phyloP scores from a whole-genome alignment of 2,888 invertebrate species.

The Selenia dentaria region DNA sequence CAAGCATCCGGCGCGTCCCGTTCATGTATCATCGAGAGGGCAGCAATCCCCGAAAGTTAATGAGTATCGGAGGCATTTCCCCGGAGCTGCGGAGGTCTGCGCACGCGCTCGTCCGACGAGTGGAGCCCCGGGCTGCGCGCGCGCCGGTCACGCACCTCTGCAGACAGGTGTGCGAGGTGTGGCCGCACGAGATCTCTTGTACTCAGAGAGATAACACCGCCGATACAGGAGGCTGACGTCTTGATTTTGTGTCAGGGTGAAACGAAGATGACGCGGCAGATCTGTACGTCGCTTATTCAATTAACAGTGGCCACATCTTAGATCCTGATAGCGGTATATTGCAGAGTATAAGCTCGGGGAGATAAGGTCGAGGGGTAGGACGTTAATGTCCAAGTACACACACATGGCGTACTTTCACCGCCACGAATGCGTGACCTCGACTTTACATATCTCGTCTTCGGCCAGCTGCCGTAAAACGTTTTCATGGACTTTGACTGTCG shows the following conservation, averaged over 20 bases:
- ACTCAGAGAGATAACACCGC: slow-evolving; percentile 44
- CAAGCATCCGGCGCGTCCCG: slow-evolving; percentile 71
- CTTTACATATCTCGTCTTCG: slow-evolving; percentile 46
- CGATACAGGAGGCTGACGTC: slow-evolving; percentile 57
- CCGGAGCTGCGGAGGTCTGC: slow-evolving; percentile 62
- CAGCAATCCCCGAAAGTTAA: slow-evolving; percentile 74
- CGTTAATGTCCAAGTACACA: slow-evolving; percentile 38
- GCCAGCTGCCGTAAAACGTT: slow-evolving; percentile 45
- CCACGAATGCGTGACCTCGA: slow-evolving; percentile 42
- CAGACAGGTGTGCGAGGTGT: slow-evolving; percentile 51
- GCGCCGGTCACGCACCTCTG: slow-evolving; percentile 51
- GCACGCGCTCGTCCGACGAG: slow-evolving; percentile 38
- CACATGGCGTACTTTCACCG: slow-evolving; percentile 51
- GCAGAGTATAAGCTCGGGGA: slow-evolving; percentile 28
- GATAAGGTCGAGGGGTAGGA: slow-evolving; percentile 32
- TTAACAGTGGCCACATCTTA: slow-evolving; percentile 47
- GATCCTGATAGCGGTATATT: slow-evolving; percentile 34
- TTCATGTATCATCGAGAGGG: slow-evolving; percentile 69
- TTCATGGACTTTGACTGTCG: slow-evolving; percentile 14
- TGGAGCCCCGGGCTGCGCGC: slow-evolving; percentile 43
- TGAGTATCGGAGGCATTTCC: slow-evolving; percentile 75
- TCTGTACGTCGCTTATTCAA: slow-evolving; percentile 56
- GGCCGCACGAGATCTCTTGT: slow-evolving; percentile 43
- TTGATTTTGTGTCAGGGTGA: slow-evolving; percentile 57
- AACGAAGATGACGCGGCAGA: slow-evolving; percentile 52